These are phyloP conservation scores for Rhabdophis nuchalis DNA, from an alignment of 2,797 vertebrate species.

Conservation along the genomic window DNA sequence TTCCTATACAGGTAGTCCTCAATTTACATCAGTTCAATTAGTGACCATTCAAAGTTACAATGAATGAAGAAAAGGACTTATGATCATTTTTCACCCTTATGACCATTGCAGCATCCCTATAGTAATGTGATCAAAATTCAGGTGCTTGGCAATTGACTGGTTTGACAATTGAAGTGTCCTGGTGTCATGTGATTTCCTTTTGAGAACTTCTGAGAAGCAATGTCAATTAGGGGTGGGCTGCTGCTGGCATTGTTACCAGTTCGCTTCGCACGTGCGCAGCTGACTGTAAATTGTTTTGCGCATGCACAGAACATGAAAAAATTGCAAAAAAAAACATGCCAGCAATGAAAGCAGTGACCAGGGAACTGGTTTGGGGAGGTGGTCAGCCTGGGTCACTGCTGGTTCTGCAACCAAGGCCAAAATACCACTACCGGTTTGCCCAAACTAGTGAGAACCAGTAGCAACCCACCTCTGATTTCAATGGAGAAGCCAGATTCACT, in stretches of 20 bases:
- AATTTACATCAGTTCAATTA: background rate
- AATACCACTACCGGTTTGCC: too few species aligned
- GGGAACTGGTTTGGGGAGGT: too few species aligned
- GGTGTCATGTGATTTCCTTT: background rate
- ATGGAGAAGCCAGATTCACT: background rate
- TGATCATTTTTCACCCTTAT: background rate
- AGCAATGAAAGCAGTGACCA: too few species aligned
- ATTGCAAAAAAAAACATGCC: too few species aligned
- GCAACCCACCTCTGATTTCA: background rate
- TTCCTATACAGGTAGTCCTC: background rate
- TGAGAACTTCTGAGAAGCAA: background rate
- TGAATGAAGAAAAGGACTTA: background rate
- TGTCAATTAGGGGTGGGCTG: background rate
- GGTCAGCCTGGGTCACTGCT: too few species aligned
- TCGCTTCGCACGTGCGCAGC: too few species aligned
- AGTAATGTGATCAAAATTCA: background rate
- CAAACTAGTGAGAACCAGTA: too few species aligned
- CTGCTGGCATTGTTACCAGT: too few species aligned
- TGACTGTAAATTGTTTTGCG: too few species aligned
- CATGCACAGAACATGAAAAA: too few species aligned
- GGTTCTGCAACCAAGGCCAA: too few species aligned
- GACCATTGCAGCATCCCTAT: background rate
- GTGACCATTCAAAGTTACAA: background rate
- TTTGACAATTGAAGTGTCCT: background rate
- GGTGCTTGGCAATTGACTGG: background rate